These are phyloP conservation scores for Xiphophorus couchianus DNA, from an alignment of 2,113 vertebrate genomes.

Conservation along the genomic window DNA sequence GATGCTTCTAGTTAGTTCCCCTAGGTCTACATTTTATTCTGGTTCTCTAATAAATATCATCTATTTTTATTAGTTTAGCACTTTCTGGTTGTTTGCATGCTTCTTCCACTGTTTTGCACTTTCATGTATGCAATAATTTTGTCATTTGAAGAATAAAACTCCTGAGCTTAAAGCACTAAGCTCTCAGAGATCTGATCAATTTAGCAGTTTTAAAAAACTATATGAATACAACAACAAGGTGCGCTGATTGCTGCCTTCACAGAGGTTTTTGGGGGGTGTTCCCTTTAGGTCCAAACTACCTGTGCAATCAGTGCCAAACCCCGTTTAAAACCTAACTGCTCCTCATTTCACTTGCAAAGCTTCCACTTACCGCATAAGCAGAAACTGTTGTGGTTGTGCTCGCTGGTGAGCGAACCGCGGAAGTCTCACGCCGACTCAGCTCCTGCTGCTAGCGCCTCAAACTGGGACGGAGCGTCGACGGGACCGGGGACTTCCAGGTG, in stretches of 20 bases:
- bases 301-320: constrained; percentile 5
- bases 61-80: not conserved
- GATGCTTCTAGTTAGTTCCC: not conserved
- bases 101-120: not conserved
- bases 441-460: constrained; percentile 25
- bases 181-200: not conserved
- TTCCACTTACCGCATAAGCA: constrained; percentile 75
- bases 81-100: not conserved
- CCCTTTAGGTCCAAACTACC: not conserved
- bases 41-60: not conserved
- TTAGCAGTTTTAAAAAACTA: not conserved
- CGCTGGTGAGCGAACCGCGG: constrained; percentile 65
- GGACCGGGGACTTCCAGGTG: constrained; percentile 33
- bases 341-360: constrained; percentile 13
- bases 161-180: not conserved
- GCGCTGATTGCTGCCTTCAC: constrained; percentile 30
- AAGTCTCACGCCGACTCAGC: constrained; percentile 60
- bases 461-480: constrained; percentile 7
- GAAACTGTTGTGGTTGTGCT: constrained; percentile 33
- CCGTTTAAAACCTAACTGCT: not conserved
- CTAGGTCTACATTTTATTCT: not conserved
- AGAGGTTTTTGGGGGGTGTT: not conserved
- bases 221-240: not conserved
- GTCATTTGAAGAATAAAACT: not conserved
- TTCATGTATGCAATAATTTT: not conserved